These are phyloP conservation scores for Origma solitaria DNA, from an alignment of 2,113 vertebrate genomes.

Conservation along the genomic window DNA sequence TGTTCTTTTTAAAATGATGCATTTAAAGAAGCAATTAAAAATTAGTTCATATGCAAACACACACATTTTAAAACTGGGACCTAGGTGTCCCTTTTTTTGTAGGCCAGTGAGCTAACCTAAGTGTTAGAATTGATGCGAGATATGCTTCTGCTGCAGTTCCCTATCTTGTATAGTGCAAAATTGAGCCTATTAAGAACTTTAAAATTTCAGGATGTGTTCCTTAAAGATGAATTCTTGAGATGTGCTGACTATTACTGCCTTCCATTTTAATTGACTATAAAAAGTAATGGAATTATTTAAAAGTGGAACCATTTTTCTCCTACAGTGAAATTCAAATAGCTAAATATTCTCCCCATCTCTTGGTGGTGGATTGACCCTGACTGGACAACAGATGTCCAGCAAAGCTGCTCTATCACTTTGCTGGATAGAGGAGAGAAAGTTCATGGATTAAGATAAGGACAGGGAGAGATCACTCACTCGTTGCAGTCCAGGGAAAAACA, in stretches of 20 bases:
- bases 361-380: background rate
- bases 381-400: background rate
- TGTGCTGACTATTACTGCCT: background rate
- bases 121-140: background rate
- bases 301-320: background rate
- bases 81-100: background rate
- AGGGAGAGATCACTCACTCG: background rate
- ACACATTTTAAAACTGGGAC: background rate
- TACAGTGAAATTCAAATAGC: background rate
- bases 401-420: background rate
- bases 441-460: fast-evolving
- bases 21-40: background rate
- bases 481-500: background rate
- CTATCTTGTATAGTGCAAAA: background rate
- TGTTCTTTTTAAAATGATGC: background rate
- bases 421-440: background rate
- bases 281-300: background rate
- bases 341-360: background rate
- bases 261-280: background rate
- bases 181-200: background rate
- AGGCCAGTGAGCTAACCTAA: background rate
- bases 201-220: background rate
- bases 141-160: background rate
- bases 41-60: background rate
- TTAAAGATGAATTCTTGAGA: background rate